Conservation (phyloP, 2,888 invertebrate genomes). For the Callinectes sapidus region DNA sequence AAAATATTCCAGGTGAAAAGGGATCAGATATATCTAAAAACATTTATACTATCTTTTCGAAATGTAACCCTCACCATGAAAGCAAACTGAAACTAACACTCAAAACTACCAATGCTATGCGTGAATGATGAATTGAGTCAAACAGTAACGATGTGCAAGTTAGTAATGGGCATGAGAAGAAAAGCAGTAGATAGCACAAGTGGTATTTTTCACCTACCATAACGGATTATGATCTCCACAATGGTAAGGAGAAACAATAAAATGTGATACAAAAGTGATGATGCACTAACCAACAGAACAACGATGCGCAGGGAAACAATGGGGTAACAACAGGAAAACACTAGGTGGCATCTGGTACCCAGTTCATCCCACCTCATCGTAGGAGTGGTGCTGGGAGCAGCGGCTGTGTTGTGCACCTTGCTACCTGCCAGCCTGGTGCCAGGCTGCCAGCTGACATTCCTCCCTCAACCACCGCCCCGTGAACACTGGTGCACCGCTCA, state of each 20-base stretch:
- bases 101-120: not conserved
- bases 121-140: not conserved
- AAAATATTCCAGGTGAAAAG: too few species aligned
- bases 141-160: not conserved
- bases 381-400: not conserved
- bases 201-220: not conserved
- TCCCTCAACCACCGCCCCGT: not conserved
- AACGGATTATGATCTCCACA: not conserved
- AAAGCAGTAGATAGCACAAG: not conserved
- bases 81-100: too few species aligned
- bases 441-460: not conserved
- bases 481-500: not conserved
- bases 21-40: too few species aligned
- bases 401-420: not conserved
- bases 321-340: not conserved
- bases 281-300: not conserved
- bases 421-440: too few species aligned
- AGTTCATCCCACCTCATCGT: not conserved
- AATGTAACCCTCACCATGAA: too few species aligned
- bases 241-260: not conserved
- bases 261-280: not conserved
- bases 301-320: not conserved
- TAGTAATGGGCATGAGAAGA: not conserved
- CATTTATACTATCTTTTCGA: too few species aligned
- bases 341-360: not conserved